Evolutionary conservation across 2,888 invertebrate species (phyloP).

Genomic region (Stenodema calcarata): DNA sequence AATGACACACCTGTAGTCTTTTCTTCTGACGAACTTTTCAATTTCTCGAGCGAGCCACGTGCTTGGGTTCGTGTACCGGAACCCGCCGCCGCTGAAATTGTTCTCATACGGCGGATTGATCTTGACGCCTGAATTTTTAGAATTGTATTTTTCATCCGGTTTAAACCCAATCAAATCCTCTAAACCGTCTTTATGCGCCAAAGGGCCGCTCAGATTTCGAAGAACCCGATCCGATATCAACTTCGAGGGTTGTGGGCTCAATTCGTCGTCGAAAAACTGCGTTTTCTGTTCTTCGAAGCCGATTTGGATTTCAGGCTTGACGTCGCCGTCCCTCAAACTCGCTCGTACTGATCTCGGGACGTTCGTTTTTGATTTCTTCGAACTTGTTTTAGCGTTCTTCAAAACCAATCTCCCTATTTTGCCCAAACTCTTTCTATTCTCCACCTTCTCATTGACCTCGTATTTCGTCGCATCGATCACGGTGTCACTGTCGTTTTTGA

Average conservation of each 20-base stretch:
- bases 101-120: background rate
- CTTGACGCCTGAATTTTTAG: background rate
- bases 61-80: background rate
- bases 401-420: background rate
- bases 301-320: background rate
- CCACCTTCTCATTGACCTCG: background rate
- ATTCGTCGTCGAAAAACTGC: background rate
- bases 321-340: background rate
- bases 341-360: background rate
- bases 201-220: background rate
- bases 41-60: slow-evolving; percentile 2
- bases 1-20: background rate
- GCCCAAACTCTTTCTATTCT: background rate
- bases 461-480: background rate
- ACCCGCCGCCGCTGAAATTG: background rate
- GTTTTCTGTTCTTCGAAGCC: background rate
- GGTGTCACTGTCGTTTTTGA: background rate
- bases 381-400: background rate
- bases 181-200: background rate
- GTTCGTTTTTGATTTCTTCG: background rate
- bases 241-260: background rate
- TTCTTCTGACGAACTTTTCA: background rate
- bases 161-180: background rate
- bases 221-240: background rate
- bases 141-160: background rate